Conservation (phyloP, 2,797 vertebrate genomes). For the Halcyon smyrnensis region DNA sequence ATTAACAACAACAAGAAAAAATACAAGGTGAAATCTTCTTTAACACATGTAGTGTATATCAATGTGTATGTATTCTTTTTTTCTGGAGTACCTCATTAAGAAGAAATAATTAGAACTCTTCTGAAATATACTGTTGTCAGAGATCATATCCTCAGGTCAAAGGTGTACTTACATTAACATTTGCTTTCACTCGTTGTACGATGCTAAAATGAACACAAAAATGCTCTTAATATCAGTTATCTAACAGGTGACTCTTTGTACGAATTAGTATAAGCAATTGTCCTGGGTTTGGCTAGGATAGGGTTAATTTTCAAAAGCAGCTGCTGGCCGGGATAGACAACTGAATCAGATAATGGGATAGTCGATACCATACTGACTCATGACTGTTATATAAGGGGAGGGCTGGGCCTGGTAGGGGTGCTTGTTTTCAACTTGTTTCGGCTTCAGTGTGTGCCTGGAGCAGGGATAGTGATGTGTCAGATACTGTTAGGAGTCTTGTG, state of each 20-base stretch:
- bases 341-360: no score
- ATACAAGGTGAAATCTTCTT: neutral
- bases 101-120: neutral
- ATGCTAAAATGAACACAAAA: neutral
- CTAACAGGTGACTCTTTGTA: neutral
- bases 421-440: no score
- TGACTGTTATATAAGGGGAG: no score
- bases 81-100: neutral
- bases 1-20: neutral
- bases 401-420: no score
- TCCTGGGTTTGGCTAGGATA: no score
- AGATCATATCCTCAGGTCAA: neutral
- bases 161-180: neutral
- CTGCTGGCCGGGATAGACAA: no score
- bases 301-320: no score
- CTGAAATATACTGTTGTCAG: neutral
- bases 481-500: no score
- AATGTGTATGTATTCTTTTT: neutral
- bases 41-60: neutral
- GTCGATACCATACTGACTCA: no score
- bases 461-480: no score
- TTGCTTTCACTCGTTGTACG: neutral
- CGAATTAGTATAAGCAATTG: neutral
- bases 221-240: neutral
- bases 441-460: no score